Evolutionary conservation across 1,140 invertebrate genomes (phyloP).

Genomic region (Cepaea nemoralis): DNA sequence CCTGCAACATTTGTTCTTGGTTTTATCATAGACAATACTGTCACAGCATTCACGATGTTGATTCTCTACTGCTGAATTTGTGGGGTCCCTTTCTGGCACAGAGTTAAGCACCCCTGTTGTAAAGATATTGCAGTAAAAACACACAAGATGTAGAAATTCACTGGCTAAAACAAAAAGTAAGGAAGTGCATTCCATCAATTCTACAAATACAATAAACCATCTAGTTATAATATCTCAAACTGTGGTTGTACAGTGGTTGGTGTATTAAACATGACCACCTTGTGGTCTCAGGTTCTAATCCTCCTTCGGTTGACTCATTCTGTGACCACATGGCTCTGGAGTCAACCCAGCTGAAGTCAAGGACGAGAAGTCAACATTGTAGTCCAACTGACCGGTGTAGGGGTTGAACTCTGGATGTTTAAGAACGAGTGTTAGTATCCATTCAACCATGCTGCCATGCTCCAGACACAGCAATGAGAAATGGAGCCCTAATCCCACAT

Average conservation of each 20-base stretch:
- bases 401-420: too few relatives aligned
- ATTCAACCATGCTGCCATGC: too few relatives aligned
- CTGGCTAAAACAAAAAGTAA: too few relatives aligned
- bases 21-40: background rate
- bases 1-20: slow-evolving; percentile 8
- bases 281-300: background rate
- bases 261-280: background rate
- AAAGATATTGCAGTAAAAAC: background rate
- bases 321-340: background rate
- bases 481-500: too few relatives aligned
- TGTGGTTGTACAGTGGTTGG: background rate
- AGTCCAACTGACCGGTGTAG: too few relatives aligned
- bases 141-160: too few relatives aligned
- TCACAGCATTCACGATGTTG: slow-evolving; percentile 12
- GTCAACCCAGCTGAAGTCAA: too few relatives aligned
- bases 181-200: too few relatives aligned
- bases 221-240: background rate
- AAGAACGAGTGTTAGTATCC: too few relatives aligned
- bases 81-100: background rate
- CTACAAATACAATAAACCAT: background rate
- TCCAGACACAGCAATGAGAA: too few relatives aligned
- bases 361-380: too few relatives aligned
- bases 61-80: background rate
- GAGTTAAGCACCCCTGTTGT: background rate
- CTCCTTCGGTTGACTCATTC: background rate